Evolutionary conservation across 2,113 vertebrate species (phyloP), one percentile per base, ranked within the genome.

Genomic region (Triplophysa dalaica): DNA sequence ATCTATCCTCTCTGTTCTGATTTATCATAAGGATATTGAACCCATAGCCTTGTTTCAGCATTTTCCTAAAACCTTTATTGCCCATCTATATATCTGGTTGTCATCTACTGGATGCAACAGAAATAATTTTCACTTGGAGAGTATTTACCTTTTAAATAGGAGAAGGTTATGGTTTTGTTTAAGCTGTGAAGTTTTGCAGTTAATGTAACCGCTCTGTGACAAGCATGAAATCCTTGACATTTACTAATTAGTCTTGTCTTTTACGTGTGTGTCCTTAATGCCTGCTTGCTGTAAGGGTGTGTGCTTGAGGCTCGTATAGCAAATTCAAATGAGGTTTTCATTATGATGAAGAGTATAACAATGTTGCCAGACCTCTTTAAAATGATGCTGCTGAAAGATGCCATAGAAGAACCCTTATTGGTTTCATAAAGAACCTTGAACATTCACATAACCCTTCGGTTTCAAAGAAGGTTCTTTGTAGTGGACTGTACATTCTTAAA

Each of bases 221-320:
- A 58, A 21, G 13, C 50, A 7, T 21, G 17, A 19, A 21, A 58
- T 19, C 54, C 54, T 58, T 21, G 19, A 58, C 77, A 74, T 82
- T 82, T 82, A 48, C 70, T 80, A 41, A 80, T 80, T 80, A 74
- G 43, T 43, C 33, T 45, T 72, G 75, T 82, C 75, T 60, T 82
- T 82, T 77, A 38, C 14, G 60, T 19, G 12, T 63, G 26, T 33
- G 45, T 73, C 45, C 8, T 22, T 7, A 3, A 8, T 64, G 29
- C 50, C 22, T 14, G 50, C 12, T 38, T 16, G 48, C 45, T 54
- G 26, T n/a, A 2, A 6, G 61, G 26, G 52, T 60, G 52, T 67
- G 52, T 41, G 63, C 64, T 29, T 76, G 65, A 3, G 33, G 54
- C 19, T 21, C 22, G 3, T 52, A 17, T 1, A 52, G 50, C 50